Evolutionary conservation across 2,888 invertebrate genomes (phyloP), one percentile per base, ranked within the genome.

Genomic region (Odontomyia ornata): DNA sequence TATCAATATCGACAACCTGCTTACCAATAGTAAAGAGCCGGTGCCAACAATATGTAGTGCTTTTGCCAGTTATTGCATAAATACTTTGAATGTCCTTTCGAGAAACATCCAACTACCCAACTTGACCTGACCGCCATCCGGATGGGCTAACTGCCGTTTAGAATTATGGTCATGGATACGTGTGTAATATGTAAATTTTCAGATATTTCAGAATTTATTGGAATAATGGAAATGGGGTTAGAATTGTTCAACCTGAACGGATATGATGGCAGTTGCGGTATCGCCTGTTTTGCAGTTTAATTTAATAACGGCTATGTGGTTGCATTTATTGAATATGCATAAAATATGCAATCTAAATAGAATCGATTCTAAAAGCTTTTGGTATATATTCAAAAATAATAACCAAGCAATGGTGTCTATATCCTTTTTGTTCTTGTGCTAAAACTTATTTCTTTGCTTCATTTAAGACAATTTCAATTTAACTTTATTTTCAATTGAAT

Each of bases 11-110:
- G 65, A 36, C 65, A 36, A 18, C 36, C 18, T 52, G 52, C 3
- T 52, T 4, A 18, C 52, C 18, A 52, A 15, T n/a, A n/a, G 30
- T 75, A 64, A 75, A 27, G 52, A 75, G 77, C 75, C 76, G 65
- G 47, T 79, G 79, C 79, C 79, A 79, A 79, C 79, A 78, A 75
- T 69, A 77, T 79, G 79, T 78, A 77, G 77, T 64, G 73, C 65
- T 25, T 13, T 13, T 15, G 25, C 27, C 36, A 23, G 60, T 77
- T 77, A 77, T 79, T 79, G 77, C 77, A 76, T 72, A 79, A 76
- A 80, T 71, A 75, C 69, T 65, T 62, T 27, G 27, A 72, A 73
- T 73, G 73, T 57, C 73, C 73, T 57, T 30, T 46, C 69, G 15
- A 60, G 23, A 28, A 18, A 60, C 60, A 60, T 65, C n/a, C 36